phyloP scores from a whole-genome alignment of 2,888 invertebrate species.

The Thyatira batis region DNA sequence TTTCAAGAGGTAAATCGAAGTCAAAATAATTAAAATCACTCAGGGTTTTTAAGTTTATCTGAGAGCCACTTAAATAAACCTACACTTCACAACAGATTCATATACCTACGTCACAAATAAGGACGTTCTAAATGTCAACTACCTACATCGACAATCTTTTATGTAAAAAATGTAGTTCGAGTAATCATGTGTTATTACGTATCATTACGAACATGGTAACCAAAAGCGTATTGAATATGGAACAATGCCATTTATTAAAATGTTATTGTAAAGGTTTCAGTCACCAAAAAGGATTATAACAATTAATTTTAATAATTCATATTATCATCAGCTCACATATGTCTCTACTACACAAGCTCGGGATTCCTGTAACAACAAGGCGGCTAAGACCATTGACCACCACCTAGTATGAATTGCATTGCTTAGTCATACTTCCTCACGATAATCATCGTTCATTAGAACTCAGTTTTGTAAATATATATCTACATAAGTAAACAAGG shows the following conservation, averaged over 20 bases:
- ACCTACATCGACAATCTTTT: background rate
- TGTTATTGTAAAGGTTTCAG: background rate
- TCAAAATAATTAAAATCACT: background rate
- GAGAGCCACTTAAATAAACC: background rate
- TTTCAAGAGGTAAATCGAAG: background rate
- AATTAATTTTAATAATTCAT: no score
- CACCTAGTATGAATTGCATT: no score
- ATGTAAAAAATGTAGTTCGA: background rate
- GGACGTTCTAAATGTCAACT: background rate
- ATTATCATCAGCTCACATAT: no score
- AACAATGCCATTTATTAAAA: background rate
- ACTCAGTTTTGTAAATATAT: no score
- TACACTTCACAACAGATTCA: background rate
- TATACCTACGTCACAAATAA: background rate
- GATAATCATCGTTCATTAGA: no score
- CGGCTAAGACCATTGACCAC: no score
- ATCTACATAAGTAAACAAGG: no score
- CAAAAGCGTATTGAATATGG: background rate
- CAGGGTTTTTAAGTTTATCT: background rate
- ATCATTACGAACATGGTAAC: background rate
- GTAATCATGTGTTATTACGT: background rate
- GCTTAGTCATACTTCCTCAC: no score
- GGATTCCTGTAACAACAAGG: no score
- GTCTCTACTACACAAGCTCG: no score
- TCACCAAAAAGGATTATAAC: no score